Conservation (phyloP, 2,113 vertebrate genomes). For the Dinomys branickii region DNA sequence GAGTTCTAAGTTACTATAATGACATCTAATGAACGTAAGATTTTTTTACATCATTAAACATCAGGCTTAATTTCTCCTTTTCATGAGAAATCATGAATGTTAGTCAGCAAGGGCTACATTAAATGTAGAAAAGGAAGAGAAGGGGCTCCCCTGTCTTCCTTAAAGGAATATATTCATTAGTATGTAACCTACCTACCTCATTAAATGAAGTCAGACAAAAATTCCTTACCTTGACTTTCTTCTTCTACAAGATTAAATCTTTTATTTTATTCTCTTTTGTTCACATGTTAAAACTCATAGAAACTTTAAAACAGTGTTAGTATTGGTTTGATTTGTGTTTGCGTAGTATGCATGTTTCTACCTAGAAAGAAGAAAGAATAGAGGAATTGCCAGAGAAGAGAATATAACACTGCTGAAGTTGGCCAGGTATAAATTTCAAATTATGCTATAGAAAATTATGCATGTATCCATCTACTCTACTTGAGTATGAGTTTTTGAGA, state of each 20-base stretch:
- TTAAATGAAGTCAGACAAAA: neutral
- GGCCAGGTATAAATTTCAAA: neutral
- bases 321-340: neutral
- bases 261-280: neutral
- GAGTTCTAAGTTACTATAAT: constrained; percentile 23
- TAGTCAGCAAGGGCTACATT: neutral
- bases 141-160: neutral
- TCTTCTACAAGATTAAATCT: constrained; percentile 29
- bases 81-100: constrained; percentile 15
- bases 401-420: neutral
- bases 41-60: constrained; percentile 21
- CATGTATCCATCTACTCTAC: neutral
- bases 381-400: neutral
- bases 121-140: neutral
- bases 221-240: neutral
- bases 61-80: constrained; percentile 44
- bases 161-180: neutral
- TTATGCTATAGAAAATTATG: neutral
- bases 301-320: neutral
- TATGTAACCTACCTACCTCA: neutral
- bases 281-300: neutral
- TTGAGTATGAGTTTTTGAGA: neutral
- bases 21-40: constrained; percentile 1
- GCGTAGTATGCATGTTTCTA: neutral
- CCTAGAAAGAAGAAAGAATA: neutral